Percentiles rank a stretch among this genome's conserved stretches.
Conservation (phyloP, 2,888 invertebrate species). For the Drosophila affinis region DNA sequence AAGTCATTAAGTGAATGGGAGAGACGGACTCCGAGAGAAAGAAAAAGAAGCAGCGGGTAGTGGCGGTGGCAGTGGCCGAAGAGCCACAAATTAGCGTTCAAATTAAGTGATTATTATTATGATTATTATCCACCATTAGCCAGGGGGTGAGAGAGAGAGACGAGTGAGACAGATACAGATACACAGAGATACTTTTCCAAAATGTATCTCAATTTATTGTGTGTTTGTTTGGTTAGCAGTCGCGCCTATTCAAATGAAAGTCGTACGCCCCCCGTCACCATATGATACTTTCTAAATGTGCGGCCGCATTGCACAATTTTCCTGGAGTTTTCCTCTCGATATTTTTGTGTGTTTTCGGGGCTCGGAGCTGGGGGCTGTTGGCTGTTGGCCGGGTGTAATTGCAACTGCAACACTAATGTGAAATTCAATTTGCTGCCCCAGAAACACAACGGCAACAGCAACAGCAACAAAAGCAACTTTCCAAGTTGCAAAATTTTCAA, state of each 20-base stretch:
- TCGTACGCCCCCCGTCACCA: slow-evolving; percentile 22
- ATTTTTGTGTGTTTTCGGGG: slow-evolving; percentile 24
- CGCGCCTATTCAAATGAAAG: slow-evolving; percentile 71
- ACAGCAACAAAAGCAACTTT: slow-evolving; percentile 57
- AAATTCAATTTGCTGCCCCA: slow-evolving; percentile 48
- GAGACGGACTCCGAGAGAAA: slow-evolving; percentile 3
- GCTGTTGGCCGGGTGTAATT: slow-evolving; percentile 26
- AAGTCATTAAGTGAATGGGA: slow-evolving; percentile 66
- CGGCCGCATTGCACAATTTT: slow-evolving; percentile 46
- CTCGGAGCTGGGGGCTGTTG: background rate
- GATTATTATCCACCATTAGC: slow-evolving; percentile 56
- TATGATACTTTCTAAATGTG: slow-evolving; percentile 47
- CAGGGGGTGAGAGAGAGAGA: background rate
- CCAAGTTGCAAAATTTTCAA: slow-evolving; percentile 71
- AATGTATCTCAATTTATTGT: slow-evolving; percentile 45
- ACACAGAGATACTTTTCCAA: slow-evolving; percentile 20
- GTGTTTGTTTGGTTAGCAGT: slow-evolving; percentile 48
- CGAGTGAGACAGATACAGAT: background rate
- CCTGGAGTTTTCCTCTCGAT: slow-evolving; percentile 11
- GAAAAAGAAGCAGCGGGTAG: slow-evolving; percentile 7
- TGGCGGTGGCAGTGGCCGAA: slow-evolving; percentile 34
- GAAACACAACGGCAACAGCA: slow-evolving; percentile 33
- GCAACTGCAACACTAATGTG: slow-evolving; percentile 51
- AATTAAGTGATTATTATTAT: slow-evolving; percentile 79
- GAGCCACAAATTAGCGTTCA: slow-evolving; percentile 63